These are phyloP conservation scores for Drosophila watanabei DNA, from an alignment of 1,140 invertebrate genomes.

Conservation along the genomic window DNA sequence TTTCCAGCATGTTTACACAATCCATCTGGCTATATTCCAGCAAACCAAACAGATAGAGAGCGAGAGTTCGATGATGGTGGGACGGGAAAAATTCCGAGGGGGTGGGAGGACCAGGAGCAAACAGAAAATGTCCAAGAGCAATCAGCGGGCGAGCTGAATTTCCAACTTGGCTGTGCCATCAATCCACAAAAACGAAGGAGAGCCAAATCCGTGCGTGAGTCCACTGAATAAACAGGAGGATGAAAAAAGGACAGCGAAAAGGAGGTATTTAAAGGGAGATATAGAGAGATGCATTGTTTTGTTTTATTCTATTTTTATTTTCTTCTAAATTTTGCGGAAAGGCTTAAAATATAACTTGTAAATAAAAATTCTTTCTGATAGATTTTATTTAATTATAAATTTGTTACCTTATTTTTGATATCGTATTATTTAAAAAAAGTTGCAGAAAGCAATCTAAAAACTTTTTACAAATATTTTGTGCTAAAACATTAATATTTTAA, in stretches of 20 bases:
- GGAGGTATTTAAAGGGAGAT: slow-evolving; percentile 4
- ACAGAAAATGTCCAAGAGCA: slow-evolving; percentile 63
- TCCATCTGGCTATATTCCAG: slow-evolving; percentile 83
- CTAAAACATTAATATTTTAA: too few species aligned
- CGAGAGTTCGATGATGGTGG: not conserved
- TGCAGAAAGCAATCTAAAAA: too few species aligned
- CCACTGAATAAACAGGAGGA: slow-evolving; percentile 65
- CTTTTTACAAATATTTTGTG: too few species aligned
- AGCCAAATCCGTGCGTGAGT: slow-evolving; percentile 73
- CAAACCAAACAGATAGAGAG: slow-evolving; percentile 54
- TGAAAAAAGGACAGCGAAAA: slow-evolving; percentile 36
- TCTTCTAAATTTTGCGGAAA: not conserved
- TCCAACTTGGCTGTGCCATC: slow-evolving; percentile 59
- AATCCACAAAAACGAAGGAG: slow-evolving; percentile 65
- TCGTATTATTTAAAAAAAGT: not conserved
- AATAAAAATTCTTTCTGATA: not conserved
- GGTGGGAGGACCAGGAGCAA: slow-evolving; percentile 13
- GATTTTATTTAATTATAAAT: not conserved
- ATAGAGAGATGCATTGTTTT: slow-evolving; percentile 1
- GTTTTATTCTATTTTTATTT: slow-evolving; percentile 4
- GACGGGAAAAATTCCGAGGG: slow-evolving; percentile 4
- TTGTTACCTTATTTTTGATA: not conserved
- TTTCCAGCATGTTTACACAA: slow-evolving; percentile 83
- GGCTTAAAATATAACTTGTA: not conserved
- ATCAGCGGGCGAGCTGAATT: slow-evolving; percentile 54